Conservation (phyloP, 1,140 invertebrate species). For the Drosophila bocki region DNA sequence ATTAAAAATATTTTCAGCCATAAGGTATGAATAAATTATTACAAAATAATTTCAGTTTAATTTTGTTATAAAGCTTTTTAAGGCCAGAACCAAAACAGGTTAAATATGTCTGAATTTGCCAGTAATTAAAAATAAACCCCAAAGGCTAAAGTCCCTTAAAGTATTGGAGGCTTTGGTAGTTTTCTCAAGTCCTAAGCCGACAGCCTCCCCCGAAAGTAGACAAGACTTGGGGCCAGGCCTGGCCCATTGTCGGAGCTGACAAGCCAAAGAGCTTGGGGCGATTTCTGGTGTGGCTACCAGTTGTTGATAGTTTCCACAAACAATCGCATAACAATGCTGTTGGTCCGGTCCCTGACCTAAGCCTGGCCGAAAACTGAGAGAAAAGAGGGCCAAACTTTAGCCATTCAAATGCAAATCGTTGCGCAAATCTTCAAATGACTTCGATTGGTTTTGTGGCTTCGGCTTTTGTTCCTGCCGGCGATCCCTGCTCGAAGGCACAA, state of each 20-base stretch:
- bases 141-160: neutral
- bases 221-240: conserved; percentile 3
- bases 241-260: conserved; percentile 32
- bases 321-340: conserved; percentile 36
- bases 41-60: neutral
- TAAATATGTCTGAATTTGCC: neutral
- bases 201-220: conserved; percentile 25
- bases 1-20: conserved; percentile 7
- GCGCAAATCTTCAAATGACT: conserved; percentile 78
- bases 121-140: conserved; percentile 6
- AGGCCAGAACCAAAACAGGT: neutral
- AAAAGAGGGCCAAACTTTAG: conserved; percentile 43
- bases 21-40: conserved; percentile 5
- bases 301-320: conserved; percentile 45
- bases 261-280: conserved; percentile 29
- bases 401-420: conserved; percentile 79
- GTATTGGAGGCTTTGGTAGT: neutral
- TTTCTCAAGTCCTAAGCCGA: neutral
- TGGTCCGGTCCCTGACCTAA: conserved; percentile 35
- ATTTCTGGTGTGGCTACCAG: conserved; percentile 21
- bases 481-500: conserved; percentile 24
- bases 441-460: conserved; percentile 74
- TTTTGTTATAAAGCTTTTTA: neutral
- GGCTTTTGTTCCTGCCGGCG: conserved; percentile 46
- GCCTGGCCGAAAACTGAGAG: conserved; percentile 23